Evolutionary conservation across 2,888 invertebrate genomes (phyloP).

Genomic region (Lamellibrachia satsuma): DNA sequence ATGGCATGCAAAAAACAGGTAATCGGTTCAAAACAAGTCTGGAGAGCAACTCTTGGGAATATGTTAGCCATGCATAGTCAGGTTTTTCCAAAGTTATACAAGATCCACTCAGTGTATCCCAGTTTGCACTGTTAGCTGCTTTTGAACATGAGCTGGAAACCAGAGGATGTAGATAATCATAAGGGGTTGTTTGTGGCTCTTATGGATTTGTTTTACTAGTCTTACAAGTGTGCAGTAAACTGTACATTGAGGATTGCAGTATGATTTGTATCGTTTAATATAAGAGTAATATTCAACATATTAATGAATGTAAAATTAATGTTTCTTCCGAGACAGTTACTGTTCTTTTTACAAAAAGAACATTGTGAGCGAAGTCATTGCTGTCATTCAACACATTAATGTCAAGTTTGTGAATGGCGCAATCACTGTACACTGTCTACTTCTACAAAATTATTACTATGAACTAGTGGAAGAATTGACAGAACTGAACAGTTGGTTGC

Average conservation of each 20-base stretch:
- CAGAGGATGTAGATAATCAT: no score
- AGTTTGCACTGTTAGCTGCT: no score
- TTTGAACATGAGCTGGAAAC: no score
- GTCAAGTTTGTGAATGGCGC: background rate
- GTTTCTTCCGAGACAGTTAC: background rate
- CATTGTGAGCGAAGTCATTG: background rate
- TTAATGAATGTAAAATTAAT: background rate
- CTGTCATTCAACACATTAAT: background rate
- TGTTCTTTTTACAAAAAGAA: background rate
- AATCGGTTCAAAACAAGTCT: no score
- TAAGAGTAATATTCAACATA: background rate
- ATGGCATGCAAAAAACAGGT: no score
- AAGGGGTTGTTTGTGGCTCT: no score
- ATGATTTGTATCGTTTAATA: background rate
- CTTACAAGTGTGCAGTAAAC: no score
- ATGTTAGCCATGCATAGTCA: no score
- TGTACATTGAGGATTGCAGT: background rate
- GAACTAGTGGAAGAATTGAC: background rate
- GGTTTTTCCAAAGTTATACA: no score
- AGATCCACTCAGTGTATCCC: no score
- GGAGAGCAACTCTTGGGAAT: no score
- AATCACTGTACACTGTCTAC: background rate
- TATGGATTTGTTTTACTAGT: no score
- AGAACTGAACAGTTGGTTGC: background rate
- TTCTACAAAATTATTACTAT: background rate